Percentiles rank a stretch among this genome's conserved stretches.
Conservation (phyloP, 2,113 vertebrate genomes). For the Eidolon helvum region DNA sequence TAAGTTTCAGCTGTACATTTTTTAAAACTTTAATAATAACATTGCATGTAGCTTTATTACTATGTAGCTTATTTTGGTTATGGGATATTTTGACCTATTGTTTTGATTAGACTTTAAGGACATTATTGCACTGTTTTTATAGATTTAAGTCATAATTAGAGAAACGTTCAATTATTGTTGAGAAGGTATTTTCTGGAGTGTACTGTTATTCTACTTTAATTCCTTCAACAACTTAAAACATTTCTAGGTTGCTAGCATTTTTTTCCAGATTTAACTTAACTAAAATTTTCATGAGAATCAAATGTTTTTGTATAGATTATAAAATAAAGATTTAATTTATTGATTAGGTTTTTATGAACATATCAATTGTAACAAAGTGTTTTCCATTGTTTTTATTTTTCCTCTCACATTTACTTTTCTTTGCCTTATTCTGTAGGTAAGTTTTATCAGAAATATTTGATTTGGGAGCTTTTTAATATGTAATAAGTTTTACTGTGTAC, state of each 20-base stretch:
- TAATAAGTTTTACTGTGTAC: background rate
- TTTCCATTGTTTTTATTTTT: background rate
- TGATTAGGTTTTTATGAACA: background rate
- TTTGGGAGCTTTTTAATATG: background rate
- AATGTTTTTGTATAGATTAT: background rate
- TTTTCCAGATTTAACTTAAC: slow-evolving; percentile 1
- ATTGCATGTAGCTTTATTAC: background rate
- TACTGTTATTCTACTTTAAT: background rate
- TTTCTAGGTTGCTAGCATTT: background rate
- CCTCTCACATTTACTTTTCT: background rate
- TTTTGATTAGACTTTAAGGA: background rate
- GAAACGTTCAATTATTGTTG: background rate
- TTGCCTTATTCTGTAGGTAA: background rate
- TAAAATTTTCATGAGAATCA: background rate
- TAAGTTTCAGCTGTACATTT: too few relatives aligned
- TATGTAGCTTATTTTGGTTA: background rate
- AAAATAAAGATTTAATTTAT: background rate
- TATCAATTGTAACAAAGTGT: background rate
- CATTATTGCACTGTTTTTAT: background rate
- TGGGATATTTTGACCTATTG: background rate
- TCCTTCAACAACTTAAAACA: background rate
- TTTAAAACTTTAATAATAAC: background rate
- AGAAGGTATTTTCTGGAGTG: background rate
- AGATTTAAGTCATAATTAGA: background rate
- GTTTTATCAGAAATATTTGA: background rate